phyloP scores from a whole-genome alignment of 2,113 vertebrate genomes.

The Phoxinus phoxinus region DNA sequence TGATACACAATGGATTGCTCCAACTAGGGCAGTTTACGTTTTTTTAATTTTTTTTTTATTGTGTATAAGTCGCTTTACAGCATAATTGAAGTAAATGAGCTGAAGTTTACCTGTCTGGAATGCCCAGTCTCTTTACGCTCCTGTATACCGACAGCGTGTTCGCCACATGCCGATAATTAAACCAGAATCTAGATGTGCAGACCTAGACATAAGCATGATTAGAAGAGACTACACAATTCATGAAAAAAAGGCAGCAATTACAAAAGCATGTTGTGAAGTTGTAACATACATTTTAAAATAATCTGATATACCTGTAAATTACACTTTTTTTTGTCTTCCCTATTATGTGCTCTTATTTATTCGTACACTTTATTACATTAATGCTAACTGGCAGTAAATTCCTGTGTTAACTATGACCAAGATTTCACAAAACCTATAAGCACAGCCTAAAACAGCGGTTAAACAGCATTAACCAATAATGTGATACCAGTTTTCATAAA shows the following conservation, averaged over 20 bases:
- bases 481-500: too few relatives aligned
- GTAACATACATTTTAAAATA: too few relatives aligned
- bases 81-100: not conserved
- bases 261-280: not conserved
- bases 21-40: not conserved
- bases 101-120: conserved; percentile 90
- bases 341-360: not conserved
- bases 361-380: too few relatives aligned
- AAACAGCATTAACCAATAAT: too few relatives aligned
- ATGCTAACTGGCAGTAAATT: too few relatives aligned
- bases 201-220: conserved; percentile 74
- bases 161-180: conserved; percentile 98
- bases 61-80: not conserved
- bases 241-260: not conserved
- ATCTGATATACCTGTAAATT: too few relatives aligned
- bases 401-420: too few relatives aligned
- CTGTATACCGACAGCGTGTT: conserved; percentile 96
- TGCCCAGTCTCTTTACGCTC: conserved; percentile 96
- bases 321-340: not conserved
- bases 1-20: not conserved
- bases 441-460: too few relatives aligned
- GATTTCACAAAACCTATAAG: too few relatives aligned
- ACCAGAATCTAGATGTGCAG: conserved; percentile 98
- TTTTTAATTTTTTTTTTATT: not conserved
- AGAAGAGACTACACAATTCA: not conserved